Percentiles rank a stretch among this genome's conserved stretches.
These are phyloP conservation scores for Folsomia manolachei DNA, from an alignment of 2,888 invertebrate genomes.

Conservation along the genomic window DNA sequence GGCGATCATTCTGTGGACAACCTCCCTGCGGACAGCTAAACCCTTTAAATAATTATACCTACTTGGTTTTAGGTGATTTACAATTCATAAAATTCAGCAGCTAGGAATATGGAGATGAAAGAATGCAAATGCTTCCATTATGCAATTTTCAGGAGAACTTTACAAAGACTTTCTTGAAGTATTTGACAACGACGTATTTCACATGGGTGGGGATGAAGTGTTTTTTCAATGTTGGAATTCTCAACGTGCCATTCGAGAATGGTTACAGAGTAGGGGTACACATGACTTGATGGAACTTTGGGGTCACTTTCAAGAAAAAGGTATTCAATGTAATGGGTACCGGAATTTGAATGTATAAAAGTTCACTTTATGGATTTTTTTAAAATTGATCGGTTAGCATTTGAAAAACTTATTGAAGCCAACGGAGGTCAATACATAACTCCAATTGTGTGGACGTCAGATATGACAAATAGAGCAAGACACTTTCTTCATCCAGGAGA, in stretches of 20 bases:
- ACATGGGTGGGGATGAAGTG: constrained; percentile 62
- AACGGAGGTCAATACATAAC: constrained; percentile 58
- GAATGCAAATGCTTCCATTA: too few species aligned
- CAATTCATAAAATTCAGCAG: too few species aligned
- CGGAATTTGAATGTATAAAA: too few species aligned
- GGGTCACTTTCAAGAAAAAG: constrained; percentile 68
- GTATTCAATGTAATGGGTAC: too few species aligned
- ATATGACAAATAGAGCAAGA: constrained; percentile 64
- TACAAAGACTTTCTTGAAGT: constrained; percentile 74
- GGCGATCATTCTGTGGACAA: constrained; percentile 63
- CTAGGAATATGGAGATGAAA: too few species aligned
- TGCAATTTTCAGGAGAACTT: constrained; percentile 56
- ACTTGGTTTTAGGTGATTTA: constrained; percentile 53
- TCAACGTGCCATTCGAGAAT: constrained; percentile 64
- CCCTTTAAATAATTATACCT: constrained; percentile 51
- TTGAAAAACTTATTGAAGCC: constrained; percentile 62
- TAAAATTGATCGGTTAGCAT: too few species aligned
- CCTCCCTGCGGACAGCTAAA: constrained; percentile 66
- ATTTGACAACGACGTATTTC: constrained; percentile 60
- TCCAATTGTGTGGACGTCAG: constrained; percentile 75
- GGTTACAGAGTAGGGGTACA: constrained; percentile 61
- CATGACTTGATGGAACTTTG: constrained; percentile 70
- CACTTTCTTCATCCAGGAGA: constrained; percentile 43
- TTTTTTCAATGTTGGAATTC: constrained; percentile 71
- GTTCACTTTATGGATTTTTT: background rate